phyloP scores from a whole-genome alignment of 2,113 vertebrate genomes.

The Turnix velox region DNA sequence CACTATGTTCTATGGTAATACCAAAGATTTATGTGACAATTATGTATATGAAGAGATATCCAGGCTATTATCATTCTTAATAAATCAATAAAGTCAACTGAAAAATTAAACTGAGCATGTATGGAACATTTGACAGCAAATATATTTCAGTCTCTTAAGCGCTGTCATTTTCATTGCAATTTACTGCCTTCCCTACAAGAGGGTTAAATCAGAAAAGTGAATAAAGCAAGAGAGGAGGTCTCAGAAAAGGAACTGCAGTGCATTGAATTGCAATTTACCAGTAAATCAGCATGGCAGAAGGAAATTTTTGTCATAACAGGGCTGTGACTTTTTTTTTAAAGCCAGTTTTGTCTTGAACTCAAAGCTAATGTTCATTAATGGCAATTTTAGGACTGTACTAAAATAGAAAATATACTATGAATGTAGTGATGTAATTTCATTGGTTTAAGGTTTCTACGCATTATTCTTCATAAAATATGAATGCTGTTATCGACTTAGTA shows the following conservation, averaged over 20 bases:
- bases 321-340: conserved; percentile 15
- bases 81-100: conserved; percentile 57
- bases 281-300: conserved; percentile 32
- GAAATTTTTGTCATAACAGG: conserved; percentile 15
- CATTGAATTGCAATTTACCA: conserved; percentile 16
- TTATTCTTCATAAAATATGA: conserved; percentile 75
- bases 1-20: neutral
- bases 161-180: conserved; percentile 35
- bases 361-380: conserved; percentile 38
- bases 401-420: conserved; percentile 38
- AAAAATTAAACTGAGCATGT: conserved; percentile 60
- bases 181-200: conserved; percentile 25
- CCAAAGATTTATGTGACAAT: conserved; percentile 39
- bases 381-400: conserved; percentile 48
- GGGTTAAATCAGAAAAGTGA: conserved; percentile 46
- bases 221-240: conserved; percentile 34
- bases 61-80: conserved; percentile 57
- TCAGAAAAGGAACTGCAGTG: conserved; percentile 1
- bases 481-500: conserved; percentile 65
- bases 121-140: conserved; percentile 35
- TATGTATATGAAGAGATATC: conserved; percentile 25
- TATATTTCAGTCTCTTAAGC: conserved; percentile 31
- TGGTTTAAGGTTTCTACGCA: conserved; percentile 74
- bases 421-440: conserved; percentile 63
- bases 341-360: conserved; percentile 39